These are phyloP conservation scores for Meteorus sp. DNA, from an alignment of 1,140 invertebrate genomes.

Conservation along the genomic window DNA sequence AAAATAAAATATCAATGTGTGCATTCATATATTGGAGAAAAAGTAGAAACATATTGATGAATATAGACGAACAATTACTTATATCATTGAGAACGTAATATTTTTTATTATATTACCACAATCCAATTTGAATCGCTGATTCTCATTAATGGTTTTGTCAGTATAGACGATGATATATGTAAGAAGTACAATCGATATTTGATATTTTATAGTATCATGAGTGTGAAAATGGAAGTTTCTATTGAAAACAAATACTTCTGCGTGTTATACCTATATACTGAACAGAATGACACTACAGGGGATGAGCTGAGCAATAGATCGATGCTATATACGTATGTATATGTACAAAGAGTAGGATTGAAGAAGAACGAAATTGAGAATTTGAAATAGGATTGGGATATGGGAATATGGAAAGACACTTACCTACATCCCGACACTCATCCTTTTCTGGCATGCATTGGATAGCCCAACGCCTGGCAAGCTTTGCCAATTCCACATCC, in stretches of 20 bases:
- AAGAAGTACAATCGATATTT: slow-evolving; percentile 29
- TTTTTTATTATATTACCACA: too few species aligned
- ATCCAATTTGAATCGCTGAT: too few species aligned
- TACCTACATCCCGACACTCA: slow-evolving; percentile 60
- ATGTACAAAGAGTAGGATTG: neutral
- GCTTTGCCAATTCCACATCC: slow-evolving; percentile 64
- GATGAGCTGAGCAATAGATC: too few species aligned
- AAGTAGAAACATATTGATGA: too few species aligned
- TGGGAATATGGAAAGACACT: slow-evolving; percentile 36
- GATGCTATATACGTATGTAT: too few species aligned
- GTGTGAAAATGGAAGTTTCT: slow-evolving; percentile 20
- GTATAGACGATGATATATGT: too few species aligned
- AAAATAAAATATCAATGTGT: slow-evolving; percentile 18
- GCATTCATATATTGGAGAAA: neutral
- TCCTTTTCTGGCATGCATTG: slow-evolving; percentile 65
- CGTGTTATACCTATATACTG: too few species aligned
- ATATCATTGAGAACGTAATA: too few species aligned
- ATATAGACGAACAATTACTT: too few species aligned
- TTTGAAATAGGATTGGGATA: slow-evolving; percentile 35
- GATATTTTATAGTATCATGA: slow-evolving; percentile 25
- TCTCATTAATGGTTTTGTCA: too few species aligned
- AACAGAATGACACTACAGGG: too few species aligned
- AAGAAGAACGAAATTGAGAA: slow-evolving; percentile 13
- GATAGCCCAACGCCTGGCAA: slow-evolving; percentile 66
- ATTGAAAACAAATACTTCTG: slow-evolving; percentile 23